Evolutionary conservation across 37 sponge, comb jelly and placozoan genomes (phyloP).

Genomic region (Chondrosia reniformis): DNA sequence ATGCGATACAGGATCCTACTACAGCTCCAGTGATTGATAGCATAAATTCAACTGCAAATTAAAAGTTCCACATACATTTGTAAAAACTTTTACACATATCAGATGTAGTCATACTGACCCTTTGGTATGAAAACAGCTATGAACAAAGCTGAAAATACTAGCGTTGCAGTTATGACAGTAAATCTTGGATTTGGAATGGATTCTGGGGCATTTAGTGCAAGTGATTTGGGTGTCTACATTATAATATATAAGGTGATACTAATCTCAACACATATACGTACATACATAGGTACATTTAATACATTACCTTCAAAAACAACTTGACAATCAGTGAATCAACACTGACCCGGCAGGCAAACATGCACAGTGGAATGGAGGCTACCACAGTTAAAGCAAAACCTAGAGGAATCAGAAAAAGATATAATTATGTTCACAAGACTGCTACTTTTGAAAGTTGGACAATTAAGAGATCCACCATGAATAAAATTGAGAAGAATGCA

Average conservation of each 20-base stretch:
- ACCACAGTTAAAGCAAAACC: slow-evolving; percentile 71
- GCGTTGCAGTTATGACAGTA: slow-evolving; percentile 41
- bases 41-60: slow-evolving; percentile 59
- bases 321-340: slow-evolving; percentile 61
- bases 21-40: slow-evolving; percentile 76
- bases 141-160: slow-evolving; percentile 42
- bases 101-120: slow-evolving; percentile 22
- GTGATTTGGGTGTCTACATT: neutral
- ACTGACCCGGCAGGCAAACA: slow-evolving; percentile 66
- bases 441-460: too few relatives aligned
- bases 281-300: neutral
- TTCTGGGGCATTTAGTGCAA: slow-evolving; percentile 2
- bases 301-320: too few relatives aligned
- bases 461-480: too few relatives aligned
- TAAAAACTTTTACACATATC: neutral
- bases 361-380: slow-evolving; percentile 66
- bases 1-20: slow-evolving; percentile 62
- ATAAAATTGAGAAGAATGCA: too few relatives aligned
- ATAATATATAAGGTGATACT: neutral
- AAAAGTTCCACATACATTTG: neutral
- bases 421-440: too few relatives aligned
- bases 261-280: neutral
- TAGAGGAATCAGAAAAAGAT: neutral
- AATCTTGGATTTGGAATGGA: slow-evolving; percentile 56
- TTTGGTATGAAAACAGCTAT: slow-evolving; percentile 69